Conservation (phyloP, 2,888 invertebrate species). For the Rhingia rostrata region DNA sequence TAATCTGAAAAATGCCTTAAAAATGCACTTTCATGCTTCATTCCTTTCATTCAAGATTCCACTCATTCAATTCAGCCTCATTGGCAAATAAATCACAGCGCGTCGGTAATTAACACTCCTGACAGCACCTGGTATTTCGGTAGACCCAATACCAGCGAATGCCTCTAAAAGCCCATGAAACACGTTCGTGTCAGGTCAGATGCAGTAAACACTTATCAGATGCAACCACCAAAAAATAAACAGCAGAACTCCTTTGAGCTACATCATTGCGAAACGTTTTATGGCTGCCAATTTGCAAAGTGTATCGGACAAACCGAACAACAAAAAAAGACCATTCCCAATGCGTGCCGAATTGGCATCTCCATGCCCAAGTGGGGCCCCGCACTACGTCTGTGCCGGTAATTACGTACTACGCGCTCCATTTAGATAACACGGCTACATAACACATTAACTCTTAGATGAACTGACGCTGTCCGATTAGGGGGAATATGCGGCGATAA, state of each 20-base stretch:
- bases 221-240: slow-evolving; percentile 5
- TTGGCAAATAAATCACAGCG: slow-evolving; percentile 56
- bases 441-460: slow-evolving; percentile 45
- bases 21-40: slow-evolving; percentile 43
- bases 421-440: slow-evolving; percentile 67
- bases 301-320: not conserved
- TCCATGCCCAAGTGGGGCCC: slow-evolving; percentile 21
- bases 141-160: slow-evolving; percentile 10
- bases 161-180: slow-evolving; percentile 28
- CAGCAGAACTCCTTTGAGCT: not conserved
- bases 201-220: slow-evolving; percentile 31
- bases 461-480: slow-evolving; percentile 62
- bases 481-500: slow-evolving; percentile 35
- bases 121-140: slow-evolving; percentile 59
- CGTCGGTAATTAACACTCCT: slow-evolving; percentile 56
- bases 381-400: slow-evolving; percentile 23
- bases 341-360: slow-evolving; percentile 43
- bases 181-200: slow-evolving; percentile 24
- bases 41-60: slow-evolving; percentile 50
- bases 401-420: slow-evolving; percentile 58
- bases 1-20: slow-evolving; percentile 13
- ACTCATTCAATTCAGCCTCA: slow-evolving; percentile 32
- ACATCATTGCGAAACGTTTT: slow-evolving; percentile 38
- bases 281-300: slow-evolving; percentile 36
- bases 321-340: slow-evolving; percentile 25